A percentile compares a stretch with the other conserved stretches of the same genome.
phyloP scores from a whole-genome alignment of 1,140 invertebrate species.

The Lethrus apterus region DNA sequence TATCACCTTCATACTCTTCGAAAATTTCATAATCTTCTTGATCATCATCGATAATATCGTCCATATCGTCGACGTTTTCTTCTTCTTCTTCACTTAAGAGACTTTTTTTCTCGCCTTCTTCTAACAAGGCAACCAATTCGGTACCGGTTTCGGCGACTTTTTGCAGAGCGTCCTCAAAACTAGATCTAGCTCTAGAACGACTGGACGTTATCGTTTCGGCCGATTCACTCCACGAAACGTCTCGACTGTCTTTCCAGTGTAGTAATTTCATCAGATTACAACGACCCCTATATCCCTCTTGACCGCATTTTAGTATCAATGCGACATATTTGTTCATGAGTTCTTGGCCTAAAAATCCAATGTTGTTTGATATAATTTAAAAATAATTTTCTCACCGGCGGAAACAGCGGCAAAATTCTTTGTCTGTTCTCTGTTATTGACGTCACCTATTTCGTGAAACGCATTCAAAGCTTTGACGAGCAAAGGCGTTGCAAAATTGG shows the following conservation, averaged over 20 bases:
- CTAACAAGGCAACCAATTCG: not conserved
- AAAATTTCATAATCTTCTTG: no score
- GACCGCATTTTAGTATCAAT: slow-evolving; percentile 20
- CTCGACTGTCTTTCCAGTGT: slow-evolving; percentile 27
- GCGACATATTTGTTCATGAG: slow-evolving; percentile 23
- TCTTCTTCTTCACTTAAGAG: no score
- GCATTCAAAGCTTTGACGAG: slow-evolving; percentile 31
- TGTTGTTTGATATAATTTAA: not conserved
- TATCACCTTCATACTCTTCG: no score
- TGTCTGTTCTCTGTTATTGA: slow-evolving; percentile 26
- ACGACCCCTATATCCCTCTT: slow-evolving; percentile 5
- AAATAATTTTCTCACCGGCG: slow-evolving; percentile 22
- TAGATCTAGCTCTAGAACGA: not conserved
- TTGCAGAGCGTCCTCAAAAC: slow-evolving; percentile 2
- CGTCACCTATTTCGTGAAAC: slow-evolving; percentile 27
- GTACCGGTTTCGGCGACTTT: not conserved
- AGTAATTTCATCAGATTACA: slow-evolving; percentile 21
- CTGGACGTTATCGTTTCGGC: not conserved
- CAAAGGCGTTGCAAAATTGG: slow-evolving; percentile 30
- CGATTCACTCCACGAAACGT: slow-evolving; percentile 14
- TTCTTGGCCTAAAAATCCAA: slow-evolving; percentile 23
- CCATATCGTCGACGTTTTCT: no score
- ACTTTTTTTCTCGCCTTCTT: not conserved
- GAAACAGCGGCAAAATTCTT: slow-evolving; percentile 35
- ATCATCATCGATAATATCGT: no score